Percentiles rank a stretch among this genome's conserved stretches.
These are phyloP conservation scores for Cosmia trapezina DNA, from an alignment of 2,888 invertebrate species.

Conservation along the genomic window DNA sequence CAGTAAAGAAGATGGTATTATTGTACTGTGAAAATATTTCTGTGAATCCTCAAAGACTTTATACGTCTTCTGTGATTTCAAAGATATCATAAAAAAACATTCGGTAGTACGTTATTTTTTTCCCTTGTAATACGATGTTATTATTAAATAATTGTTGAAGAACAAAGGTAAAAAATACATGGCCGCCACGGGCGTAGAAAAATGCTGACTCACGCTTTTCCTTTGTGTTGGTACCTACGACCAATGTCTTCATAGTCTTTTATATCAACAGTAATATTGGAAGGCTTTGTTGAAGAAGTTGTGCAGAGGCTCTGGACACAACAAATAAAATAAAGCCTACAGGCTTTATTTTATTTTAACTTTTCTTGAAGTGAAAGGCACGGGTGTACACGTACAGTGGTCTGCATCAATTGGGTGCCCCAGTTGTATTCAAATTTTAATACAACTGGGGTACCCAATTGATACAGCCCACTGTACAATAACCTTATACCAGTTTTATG, in stretches of 20 bases:
- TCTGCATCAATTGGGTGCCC: too few relatives aligned
- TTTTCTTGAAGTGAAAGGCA: background rate
- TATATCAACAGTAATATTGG: conserved; percentile 32
- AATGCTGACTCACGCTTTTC: background rate
- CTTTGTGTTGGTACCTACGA: background rate
- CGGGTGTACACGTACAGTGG: background rate
- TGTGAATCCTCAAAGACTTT: background rate
- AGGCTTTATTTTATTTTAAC: too few relatives aligned
- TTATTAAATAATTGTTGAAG: background rate
- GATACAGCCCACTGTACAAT: too few relatives aligned
- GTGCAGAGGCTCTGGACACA: conserved; percentile 4
- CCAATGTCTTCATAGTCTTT: conserved; percentile 19
- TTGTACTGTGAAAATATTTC: background rate
- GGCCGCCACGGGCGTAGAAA: background rate
- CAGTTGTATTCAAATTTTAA: too few relatives aligned
- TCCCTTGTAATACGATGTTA: background rate
- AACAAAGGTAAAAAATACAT: background rate
- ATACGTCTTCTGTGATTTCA: background rate
- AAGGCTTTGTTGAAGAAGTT: conserved; percentile 16
- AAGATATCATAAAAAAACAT: background rate
- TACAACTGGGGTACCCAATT: too few relatives aligned
- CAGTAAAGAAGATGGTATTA: background rate
- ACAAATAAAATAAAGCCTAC: too few relatives aligned
- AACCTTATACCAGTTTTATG: background rate
- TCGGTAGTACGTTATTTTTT: too few relatives aligned